Evolutionary conservation across 2,888 invertebrate species (phyloP).

Genomic region (Pilophorus perplexus): DNA sequence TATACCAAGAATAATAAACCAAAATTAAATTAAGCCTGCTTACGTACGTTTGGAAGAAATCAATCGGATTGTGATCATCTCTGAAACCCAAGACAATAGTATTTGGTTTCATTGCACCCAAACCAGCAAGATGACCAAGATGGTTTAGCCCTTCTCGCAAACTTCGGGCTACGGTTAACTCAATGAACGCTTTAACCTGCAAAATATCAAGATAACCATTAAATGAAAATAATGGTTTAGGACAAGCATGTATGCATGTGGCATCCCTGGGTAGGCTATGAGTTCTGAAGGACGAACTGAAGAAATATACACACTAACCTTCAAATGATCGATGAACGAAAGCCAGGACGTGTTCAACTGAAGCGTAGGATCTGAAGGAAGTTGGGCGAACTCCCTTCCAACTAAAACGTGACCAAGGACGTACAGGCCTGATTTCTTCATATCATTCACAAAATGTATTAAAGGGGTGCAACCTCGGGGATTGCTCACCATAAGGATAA

Average conservation of each 20-base stretch:
- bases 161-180: constrained; percentile 80
- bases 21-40: too few species aligned
- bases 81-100: constrained; percentile 94
- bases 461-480: constrained; percentile 87
- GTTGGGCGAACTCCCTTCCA: constrained; percentile 57
- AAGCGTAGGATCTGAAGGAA: constrained; percentile 65
- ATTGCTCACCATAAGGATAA: constrained; percentile 86
- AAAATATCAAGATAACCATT: too few species aligned
- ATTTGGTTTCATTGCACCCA: constrained; percentile 99
- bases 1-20: too few species aligned
- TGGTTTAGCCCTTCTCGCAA: constrained; percentile 91
- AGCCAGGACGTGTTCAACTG: constrained; percentile 87
- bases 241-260: too few species aligned
- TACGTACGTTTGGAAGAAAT: constrained; percentile 76
- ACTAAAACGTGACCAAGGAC: constrained; percentile 82
- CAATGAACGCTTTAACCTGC: constrained; percentile 89
- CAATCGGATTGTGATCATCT: constrained; percentile 69
- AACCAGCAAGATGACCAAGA: constrained; percentile 83
- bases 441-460: constrained; percentile 95
- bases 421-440: constrained; percentile 91
- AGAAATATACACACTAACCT: too few species aligned
- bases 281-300: too few species aligned
- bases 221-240: too few species aligned
- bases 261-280: too few species aligned
- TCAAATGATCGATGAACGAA: constrained; percentile 89